Percentiles rank a stretch among this genome's conserved stretches.
Conservation (phyloP, 2,888 invertebrate species). For the Dysmachus trigonus region DNA sequence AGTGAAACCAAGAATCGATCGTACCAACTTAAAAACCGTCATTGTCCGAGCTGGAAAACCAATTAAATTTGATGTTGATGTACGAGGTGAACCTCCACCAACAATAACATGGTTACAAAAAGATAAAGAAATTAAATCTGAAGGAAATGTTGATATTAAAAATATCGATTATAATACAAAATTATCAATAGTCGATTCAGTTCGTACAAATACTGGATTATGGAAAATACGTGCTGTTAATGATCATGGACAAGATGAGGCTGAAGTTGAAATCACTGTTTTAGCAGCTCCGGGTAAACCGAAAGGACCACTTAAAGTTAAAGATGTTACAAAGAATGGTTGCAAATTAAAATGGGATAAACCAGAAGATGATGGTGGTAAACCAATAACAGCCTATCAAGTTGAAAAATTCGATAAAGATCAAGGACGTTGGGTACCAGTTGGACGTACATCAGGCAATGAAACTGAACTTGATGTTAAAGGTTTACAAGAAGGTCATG, state of each 20-base stretch:
- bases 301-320: conserved; percentile 87
- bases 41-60: conserved; percentile 91
- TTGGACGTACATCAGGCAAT: conserved; percentile 80
- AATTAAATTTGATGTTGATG: conserved; percentile 92
- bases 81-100: conserved; percentile 95
- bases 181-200: conserved; percentile 78
- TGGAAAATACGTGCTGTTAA: conserved; percentile 92
- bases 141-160: conserved; percentile 77
- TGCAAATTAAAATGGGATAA: conserved; percentile 93
- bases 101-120: conserved; percentile 72
- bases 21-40: conserved; percentile 89
- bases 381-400: conserved; percentile 89
- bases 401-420: conserved; percentile 93
- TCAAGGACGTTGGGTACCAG: conserved; percentile 93
- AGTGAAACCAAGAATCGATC: conserved; percentile 98
- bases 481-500: conserved; percentile 89
- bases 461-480: conserved; percentile 89
- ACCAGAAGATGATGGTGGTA: conserved; percentile 94
- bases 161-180: conserved; percentile 93
- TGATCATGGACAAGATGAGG: conserved; percentile 90
- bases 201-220: conserved; percentile 86
- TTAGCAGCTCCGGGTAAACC: conserved; percentile 83
- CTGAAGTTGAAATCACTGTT: conserved; percentile 94
- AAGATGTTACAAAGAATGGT: conserved; percentile 87
- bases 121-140: conserved; percentile 77